Base-by-base conservation (phyloP, 2,888 invertebrate species). In the Rhorus exstirpatorius region DNA sequence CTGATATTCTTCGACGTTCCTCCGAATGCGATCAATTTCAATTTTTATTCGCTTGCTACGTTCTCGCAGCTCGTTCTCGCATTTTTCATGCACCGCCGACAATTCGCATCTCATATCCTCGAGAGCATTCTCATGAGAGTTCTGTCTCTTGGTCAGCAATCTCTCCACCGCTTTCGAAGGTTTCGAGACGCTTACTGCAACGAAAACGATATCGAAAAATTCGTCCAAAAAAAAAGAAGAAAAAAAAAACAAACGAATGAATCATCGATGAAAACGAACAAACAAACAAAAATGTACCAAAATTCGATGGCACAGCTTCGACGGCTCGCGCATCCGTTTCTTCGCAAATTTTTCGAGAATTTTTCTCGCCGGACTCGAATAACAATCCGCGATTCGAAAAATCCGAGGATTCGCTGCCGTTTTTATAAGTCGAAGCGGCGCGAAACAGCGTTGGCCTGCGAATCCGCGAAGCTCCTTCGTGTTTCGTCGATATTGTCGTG, bases 51-150 rank as follows among this genome's bases (percentile, higher is more conserved):
- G 21, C n/a, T 55, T 72, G 51, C 84, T 51, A 6, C 77, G 24
- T 60, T 74, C 67, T 6, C 79, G 26, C 21, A 87, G 65, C 41
- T 85, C 55, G 0, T 58, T 19, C 14, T 80, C 78, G 51, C 83
- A 87, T 0, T 63, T 41, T 19, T 77, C 68, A 26, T 83, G 53
- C 19, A 79, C 72, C 12, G 14, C 44, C 0, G 70, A 67, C 19
- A 88, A 72, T 41, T 86, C 87, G 0, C 51, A 53, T 67, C 79
- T 53, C 74, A 87, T 82, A 38, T 70, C 74, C n/a, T 84, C 53
- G 17, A 86, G 26, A 8, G 83, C 79, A 41, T 68, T 14, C 12
- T 86, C 82, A 38, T 86, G 83, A 44, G 71, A 55, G 14, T 38
- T 76, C 49, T 83, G 86, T 51, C 75, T 84, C 17, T 75, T 74